Conservation (phyloP, 2,888 invertebrate species). For the Nephrocerus scutellatus region DNA sequence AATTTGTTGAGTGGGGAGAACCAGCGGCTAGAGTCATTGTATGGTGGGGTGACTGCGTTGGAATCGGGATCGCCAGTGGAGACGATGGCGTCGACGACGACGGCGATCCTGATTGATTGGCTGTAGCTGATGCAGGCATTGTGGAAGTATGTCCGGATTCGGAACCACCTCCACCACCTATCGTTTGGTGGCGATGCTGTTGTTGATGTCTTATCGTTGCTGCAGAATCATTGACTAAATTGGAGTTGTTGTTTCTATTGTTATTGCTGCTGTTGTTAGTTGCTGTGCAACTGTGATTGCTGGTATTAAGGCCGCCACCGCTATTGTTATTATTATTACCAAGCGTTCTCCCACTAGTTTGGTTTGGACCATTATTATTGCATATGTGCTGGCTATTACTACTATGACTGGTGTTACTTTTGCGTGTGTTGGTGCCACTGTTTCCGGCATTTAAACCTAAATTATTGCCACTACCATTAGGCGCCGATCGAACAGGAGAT, state of each 20-base stretch:
- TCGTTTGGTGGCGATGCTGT: no score
- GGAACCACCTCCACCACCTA: no score
- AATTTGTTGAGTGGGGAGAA: neutral
- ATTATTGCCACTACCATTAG: constrained; percentile 13
- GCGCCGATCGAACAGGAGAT: constrained; percentile 14
- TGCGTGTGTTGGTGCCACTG: constrained; percentile 24
- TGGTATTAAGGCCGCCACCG: constrained; percentile 18
- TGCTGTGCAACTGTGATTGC: constrained; percentile 6
- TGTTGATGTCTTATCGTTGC: constrained; percentile 14
- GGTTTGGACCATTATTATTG: constrained; percentile 21
- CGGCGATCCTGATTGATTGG: no score
- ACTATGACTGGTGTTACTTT: constrained; percentile 25
- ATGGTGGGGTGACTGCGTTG: constrained; percentile 28
- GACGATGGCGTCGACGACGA: constrained; percentile 33
- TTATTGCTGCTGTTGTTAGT: constrained; percentile 25
- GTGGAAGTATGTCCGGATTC: no score
- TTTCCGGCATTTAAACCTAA: constrained; percentile 12
- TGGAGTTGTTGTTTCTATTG: constrained; percentile 21
- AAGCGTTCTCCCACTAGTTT: constrained; percentile 11
- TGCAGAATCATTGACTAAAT: constrained; percentile 11
- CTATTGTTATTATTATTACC: constrained; percentile 7
- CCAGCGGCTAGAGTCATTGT: no score
- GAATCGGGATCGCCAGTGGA: constrained; percentile 40
- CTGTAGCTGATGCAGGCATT: no score
- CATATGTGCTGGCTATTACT: constrained; percentile 30